Evolutionary conservation across 2,113 vertebrate genomes (phyloP).

Genomic region (Falcunculus frontatus): DNA sequence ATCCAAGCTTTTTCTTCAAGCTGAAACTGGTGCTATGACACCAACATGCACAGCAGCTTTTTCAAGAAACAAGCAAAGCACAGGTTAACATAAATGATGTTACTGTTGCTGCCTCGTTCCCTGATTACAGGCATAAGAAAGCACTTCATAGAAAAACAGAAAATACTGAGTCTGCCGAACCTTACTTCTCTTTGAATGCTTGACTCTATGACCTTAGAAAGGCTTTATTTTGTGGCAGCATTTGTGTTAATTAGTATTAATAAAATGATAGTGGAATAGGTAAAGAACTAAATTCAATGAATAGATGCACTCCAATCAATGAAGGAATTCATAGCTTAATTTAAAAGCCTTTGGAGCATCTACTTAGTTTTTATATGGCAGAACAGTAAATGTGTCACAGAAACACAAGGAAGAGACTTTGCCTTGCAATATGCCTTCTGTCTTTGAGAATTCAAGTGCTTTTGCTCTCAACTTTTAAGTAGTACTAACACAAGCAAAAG

Average conservation of each 20-base stretch:
- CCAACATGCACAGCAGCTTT: neutral
- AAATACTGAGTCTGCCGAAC: neutral
- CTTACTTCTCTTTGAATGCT: neutral
- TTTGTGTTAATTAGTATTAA: neutral
- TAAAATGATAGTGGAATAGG: neutral
- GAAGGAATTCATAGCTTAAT: neutral
- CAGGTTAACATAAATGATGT: neutral
- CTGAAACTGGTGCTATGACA: neutral
- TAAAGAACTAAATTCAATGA: neutral
- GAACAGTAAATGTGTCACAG: neutral
- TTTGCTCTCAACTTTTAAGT: neutral
- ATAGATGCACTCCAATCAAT: neutral
- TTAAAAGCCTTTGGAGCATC: neutral
- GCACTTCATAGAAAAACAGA: neutral
- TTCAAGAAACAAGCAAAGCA: neutral
- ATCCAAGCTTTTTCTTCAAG: neutral
- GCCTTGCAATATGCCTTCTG: neutral
- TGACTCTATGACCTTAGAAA: neutral
- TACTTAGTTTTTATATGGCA: neutral
- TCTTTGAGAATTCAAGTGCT: neutral
- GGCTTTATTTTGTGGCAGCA: neutral
- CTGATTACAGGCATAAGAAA: neutral
- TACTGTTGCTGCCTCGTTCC: neutral
- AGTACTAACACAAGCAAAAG: neutral
- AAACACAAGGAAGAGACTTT: neutral